These are phyloP conservation scores for Octomys mimax DNA, from an alignment of 2,797 vertebrate genomes.

Conservation along the genomic window DNA sequence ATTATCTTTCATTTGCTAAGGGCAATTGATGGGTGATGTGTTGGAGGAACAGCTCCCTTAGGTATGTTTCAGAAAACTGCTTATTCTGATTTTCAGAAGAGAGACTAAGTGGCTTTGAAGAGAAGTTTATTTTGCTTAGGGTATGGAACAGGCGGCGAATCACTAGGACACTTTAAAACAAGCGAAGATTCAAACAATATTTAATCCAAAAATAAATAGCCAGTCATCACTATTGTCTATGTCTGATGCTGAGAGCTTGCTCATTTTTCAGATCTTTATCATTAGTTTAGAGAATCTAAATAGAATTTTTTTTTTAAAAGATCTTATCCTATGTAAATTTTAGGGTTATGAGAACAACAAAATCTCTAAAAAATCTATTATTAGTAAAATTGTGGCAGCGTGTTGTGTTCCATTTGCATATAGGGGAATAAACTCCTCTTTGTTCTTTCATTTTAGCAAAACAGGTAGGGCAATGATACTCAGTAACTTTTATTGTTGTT, in stretches of 20 bases:
- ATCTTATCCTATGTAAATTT: conserved; percentile 11
- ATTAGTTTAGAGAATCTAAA: conserved; percentile 57
- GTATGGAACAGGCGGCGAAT: conserved; percentile 55
- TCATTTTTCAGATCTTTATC: conserved; percentile 49
- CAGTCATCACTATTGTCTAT: neutral
- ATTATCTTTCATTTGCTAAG: conserved; percentile 74
- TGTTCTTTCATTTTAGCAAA: neutral
- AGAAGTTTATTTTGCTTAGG: conserved; percentile 60
- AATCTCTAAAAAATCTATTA: neutral
- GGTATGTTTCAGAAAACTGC: conserved; percentile 78
- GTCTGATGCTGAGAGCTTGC: neutral
- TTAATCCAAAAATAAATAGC: conserved; percentile 59
- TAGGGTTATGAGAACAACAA: neutral
- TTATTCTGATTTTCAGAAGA: conserved; percentile 71
- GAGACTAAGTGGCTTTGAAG: conserved; percentile 44
- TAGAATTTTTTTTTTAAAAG: neutral
- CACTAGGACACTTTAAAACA: conserved; percentile 56
- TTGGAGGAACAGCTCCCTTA: conserved; percentile 53
- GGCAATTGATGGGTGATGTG: conserved; percentile 66
- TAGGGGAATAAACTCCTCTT: neutral
- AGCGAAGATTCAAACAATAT: conserved; percentile 65
- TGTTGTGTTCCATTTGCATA: neutral
- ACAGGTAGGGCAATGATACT: neutral
- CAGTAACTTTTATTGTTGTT: neutral
- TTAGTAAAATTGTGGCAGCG: neutral